A percentile compares a stretch with the other conserved stretches of the same genome.
Conservation (phyloP, 2,113 vertebrate genomes). For the Takifugu flavidus region DNA sequence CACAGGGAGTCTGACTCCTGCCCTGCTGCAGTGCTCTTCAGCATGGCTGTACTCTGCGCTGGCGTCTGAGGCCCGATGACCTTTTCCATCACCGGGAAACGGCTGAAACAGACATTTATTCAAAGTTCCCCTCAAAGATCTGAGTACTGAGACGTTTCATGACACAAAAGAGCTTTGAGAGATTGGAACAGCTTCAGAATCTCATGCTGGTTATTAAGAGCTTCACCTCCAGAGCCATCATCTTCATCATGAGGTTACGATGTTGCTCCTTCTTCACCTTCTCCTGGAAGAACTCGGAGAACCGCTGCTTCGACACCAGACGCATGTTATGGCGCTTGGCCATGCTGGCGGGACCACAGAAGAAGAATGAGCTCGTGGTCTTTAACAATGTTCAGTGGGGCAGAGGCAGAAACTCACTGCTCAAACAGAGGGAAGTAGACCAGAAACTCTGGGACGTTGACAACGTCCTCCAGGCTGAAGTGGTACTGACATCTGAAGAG, state of each 20-base stretch:
- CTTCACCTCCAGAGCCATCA: constrained; percentile 87
- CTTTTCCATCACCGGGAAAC: constrained; percentile 31
- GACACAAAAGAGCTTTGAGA: not conserved
- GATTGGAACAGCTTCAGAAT: no score
- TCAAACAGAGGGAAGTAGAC: constrained; percentile 94
- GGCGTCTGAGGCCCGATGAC: constrained; percentile 19
- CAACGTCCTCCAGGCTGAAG: constrained; percentile 93
- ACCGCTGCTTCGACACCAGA: constrained; percentile 86
- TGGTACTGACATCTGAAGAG: constrained; percentile 96
- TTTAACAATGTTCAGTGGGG: not conserved
- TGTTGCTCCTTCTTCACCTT: constrained; percentile 84
- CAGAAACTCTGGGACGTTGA: constrained; percentile 94
- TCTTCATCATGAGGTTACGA: constrained; percentile 85
- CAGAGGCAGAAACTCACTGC: constrained; percentile 74
- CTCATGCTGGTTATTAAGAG: no score
- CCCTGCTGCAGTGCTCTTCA: constrained; percentile 44
- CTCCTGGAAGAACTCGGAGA: constrained; percentile 90
- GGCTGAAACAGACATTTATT: constrained; percentile 25
- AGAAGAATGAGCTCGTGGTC: not conserved
- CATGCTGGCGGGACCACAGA: constrained; percentile 77
- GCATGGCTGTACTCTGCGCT: constrained; percentile 65
- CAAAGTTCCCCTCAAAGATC: no score
- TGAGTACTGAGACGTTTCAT: not conserved
- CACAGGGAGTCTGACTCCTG: constrained; percentile 45
- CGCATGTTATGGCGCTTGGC: constrained; percentile 92